A percentile compares a stretch with the other conserved stretches of the same genome.
Evolutionary conservation across 2,797 vertebrate genomes (phyloP).

Genomic region (Acrocephalus scirpaceus): DNA sequence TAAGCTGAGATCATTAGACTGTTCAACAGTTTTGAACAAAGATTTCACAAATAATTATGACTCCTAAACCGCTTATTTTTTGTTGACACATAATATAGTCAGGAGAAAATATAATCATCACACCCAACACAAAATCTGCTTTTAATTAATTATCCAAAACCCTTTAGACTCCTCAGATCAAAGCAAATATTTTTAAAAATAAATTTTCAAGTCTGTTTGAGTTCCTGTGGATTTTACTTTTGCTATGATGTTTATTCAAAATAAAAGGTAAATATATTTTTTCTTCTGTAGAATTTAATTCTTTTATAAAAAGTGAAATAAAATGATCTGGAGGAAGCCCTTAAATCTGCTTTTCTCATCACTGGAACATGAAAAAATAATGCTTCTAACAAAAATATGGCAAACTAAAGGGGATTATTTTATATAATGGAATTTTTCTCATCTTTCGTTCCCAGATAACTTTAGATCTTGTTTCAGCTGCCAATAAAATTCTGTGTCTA

Average conservation of each 20-base stretch:
- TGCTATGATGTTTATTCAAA: conserved; percentile 46
- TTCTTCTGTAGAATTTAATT: conserved; percentile 43
- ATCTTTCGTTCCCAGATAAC: neutral
- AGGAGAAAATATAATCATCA: neutral
- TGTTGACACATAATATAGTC: neutral
- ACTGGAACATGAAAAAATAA: conserved; percentile 6
- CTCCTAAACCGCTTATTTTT: neutral
- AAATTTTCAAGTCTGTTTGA: conserved; percentile 57
- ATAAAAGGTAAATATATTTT: neutral
- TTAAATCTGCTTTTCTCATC: neutral
- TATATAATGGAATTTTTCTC: conserved; percentile 4
- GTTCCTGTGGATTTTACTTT: conserved; percentile 52
- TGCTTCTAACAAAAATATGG: neutral
- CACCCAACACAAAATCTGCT: conserved; percentile 33
- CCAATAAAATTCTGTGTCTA: conserved; percentile 3
- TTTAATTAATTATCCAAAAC: conserved; percentile 61
- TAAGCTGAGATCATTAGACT: neutral
- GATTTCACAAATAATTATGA: neutral
- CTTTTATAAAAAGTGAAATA: neutral
- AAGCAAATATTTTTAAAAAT: conserved; percentile 66
- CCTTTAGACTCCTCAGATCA: conserved; percentile 47
- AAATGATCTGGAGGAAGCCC: neutral
- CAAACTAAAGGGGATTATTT: neutral
- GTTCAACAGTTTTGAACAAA: neutral
- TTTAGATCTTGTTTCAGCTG: conserved; percentile 19